Base-by-base conservation (phyloP, 2,113 vertebrate species). In the Lanius ludovicianus region DNA sequence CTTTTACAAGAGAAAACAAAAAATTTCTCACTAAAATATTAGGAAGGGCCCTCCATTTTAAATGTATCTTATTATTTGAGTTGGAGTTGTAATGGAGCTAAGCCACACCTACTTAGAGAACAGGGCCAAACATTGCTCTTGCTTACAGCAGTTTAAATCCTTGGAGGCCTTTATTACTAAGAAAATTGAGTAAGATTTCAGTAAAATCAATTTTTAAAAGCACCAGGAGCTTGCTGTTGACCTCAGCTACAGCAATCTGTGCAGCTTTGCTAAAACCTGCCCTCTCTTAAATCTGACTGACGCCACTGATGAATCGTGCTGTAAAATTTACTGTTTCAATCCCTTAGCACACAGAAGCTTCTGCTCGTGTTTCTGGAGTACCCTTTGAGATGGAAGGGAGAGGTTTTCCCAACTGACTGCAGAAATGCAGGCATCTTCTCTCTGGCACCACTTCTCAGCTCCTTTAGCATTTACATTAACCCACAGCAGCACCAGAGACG, bases 181-280 rank as follows among this genome's bases (percentile, higher is more conserved):
- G 95, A 87, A 94, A 97, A 97, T 96, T 90, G 92, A 96, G 90
- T 93, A 95, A 98, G 96, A 98, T 97, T 98, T 97, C 96, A 97
- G 97, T 97, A 97, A 98, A 97, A 97, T 98, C 93, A 97, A 97
- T 95, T 97, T 97, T 97, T 97, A 97, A 97, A 98, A 96, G 92
- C 97, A 97, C 95, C 89, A 96, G 90, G 95, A 95, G 97, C 96
- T 95, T 81, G 60, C 77, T 96, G 97, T 97, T 60, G 96, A 97
- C 97, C 97, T 95, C 95, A 95, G 95, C 96, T 89, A 93, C 79
- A 96, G 96, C 90, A 96, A 64, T 97, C 96, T 92, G 87, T 92
- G 90, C 97, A 96, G 97, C 96, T 97, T 96, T 96, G 93, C 96
- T 96, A 95, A 96, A 97, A 97, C 92, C 87, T 46, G 59, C 94